Conservation (phyloP, 2,113 vertebrate species). For the Plecturocebus donacophilus region DNA sequence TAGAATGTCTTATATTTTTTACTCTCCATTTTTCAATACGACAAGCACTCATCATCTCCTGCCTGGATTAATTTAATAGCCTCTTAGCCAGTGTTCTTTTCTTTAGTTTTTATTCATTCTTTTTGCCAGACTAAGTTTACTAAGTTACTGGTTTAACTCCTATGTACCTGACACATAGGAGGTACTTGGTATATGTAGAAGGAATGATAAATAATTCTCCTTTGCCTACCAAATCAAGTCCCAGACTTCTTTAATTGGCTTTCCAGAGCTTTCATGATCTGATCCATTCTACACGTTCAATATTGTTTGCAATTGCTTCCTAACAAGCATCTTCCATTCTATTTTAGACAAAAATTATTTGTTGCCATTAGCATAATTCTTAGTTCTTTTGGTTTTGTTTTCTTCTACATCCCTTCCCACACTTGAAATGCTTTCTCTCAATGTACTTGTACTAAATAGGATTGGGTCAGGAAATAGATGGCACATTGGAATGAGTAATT, state of each 20-base stretch:
- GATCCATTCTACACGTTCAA: not conserved
- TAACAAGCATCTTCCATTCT: not conserved
- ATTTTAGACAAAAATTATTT: not conserved
- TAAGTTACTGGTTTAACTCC: not conserved
- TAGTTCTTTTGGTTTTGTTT: conserved; percentile 18
- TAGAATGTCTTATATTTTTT: conserved; percentile 19
- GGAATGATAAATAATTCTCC: not conserved
- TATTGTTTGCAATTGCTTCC: not conserved
- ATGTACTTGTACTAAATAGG: not conserved
- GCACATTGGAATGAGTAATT: not conserved
- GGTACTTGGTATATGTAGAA: not conserved
- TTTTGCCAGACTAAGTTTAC: conserved; percentile 13
- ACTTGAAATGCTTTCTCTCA: conserved; percentile 15
- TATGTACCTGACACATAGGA: not conserved
- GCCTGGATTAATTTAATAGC: not conserved
- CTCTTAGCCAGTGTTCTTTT: not conserved
- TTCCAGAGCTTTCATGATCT: not conserved
- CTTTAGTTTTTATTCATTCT: conserved; percentile 19
- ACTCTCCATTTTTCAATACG: not conserved
- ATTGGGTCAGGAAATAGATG: not conserved
- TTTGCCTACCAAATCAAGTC: not conserved
- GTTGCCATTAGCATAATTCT: not conserved
- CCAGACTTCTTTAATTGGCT: not conserved
- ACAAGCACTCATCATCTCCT: conserved; percentile 6
- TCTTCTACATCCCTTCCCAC: not conserved